A percentile compares a stretch with the other conserved stretches of the same genome.
Conservation (phyloP, 2,797 vertebrate species). For the Phyllotis vaccarum region DNA sequence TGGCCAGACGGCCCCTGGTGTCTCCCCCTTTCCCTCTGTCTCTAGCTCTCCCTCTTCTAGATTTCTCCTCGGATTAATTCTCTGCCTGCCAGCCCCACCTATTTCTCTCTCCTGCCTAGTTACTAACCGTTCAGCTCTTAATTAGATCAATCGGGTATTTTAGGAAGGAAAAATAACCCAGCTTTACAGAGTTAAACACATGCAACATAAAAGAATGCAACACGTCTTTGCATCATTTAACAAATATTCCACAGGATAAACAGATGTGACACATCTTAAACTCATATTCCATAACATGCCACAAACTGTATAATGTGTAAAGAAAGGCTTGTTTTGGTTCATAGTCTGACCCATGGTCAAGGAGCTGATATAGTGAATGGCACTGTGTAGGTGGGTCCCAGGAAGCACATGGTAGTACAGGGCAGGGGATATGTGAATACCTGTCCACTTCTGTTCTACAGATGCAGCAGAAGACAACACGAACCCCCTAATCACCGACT, state of each 20-base stretch:
- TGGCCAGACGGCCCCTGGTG: not conserved
- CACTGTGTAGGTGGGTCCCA: not conserved
- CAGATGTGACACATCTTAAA: not conserved
- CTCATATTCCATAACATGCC: not conserved
- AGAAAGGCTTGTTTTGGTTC: not conserved
- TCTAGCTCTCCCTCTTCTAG: too few species aligned
- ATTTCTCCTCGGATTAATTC: not conserved
- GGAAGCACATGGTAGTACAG: not conserved
- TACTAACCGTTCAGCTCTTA: not conserved
- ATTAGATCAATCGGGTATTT: not conserved
- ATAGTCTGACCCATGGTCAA: not conserved
- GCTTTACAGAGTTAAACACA: not conserved
- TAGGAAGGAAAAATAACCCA: not conserved
- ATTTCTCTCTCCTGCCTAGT: not conserved
- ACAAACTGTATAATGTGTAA: too few species aligned
- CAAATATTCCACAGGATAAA: not conserved
- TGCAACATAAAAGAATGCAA: not conserved
- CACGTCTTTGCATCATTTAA: not conserved
- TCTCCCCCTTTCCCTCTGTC: too few species aligned
- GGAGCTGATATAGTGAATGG: not conserved
- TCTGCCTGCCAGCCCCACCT: not conserved
- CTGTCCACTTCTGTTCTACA: not conserved
- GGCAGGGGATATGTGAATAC: not conserved
- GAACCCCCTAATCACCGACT: not conserved
- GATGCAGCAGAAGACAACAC: not conserved